A percentile compares a stretch with the other conserved stretches of the same genome.
Evolutionary conservation across 2,888 invertebrate genomes (phyloP).

Genomic region (Lasioglossum lativentre): DNA sequence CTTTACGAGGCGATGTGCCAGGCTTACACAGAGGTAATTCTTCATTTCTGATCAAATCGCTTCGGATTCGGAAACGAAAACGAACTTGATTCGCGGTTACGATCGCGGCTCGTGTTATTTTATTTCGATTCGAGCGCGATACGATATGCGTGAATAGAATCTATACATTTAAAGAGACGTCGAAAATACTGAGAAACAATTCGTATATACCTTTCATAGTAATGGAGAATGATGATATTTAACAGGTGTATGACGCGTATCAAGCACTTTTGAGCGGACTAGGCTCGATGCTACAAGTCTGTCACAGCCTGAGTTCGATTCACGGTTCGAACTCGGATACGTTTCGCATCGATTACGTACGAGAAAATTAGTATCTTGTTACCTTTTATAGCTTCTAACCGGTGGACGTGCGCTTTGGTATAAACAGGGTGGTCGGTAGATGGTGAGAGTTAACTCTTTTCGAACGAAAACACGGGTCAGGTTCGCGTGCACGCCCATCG

Average conservation of each 20-base stretch:
- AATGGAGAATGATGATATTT: constrained; percentile 74
- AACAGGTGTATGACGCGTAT: constrained; percentile 89
- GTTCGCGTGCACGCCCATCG: constrained; percentile 13
- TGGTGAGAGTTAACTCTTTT: constrained; percentile 29
- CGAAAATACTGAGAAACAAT: not conserved
- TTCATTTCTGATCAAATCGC: not conserved
- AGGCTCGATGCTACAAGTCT: constrained; percentile 89
- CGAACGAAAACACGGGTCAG: constrained; percentile 10
- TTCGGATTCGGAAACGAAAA: not conserved
- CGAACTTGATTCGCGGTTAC: not conserved
- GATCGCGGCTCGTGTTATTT: not conserved
- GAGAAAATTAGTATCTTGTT: constrained; percentile 69
- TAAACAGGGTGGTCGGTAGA: constrained; percentile 48
- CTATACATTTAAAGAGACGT: not conserved
- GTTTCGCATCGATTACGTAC: constrained; percentile 83
- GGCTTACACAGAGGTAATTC: constrained; percentile 93
- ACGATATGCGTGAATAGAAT: not conserved
- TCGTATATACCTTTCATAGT: not conserved
- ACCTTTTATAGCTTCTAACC: constrained; percentile 76
- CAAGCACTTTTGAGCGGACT: constrained; percentile 88
- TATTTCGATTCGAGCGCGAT: not conserved
- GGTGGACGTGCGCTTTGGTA: constrained; percentile 78
- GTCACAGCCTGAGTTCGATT: constrained; percentile 85
- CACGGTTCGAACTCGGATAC: constrained; percentile 75
- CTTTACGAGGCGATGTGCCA: constrained; percentile 99